Percentiles rank a stretch among this genome's conserved stretches.
Conservation (phyloP, 92 coral and sea anemone species). For the Actinernus sp. region DNA sequence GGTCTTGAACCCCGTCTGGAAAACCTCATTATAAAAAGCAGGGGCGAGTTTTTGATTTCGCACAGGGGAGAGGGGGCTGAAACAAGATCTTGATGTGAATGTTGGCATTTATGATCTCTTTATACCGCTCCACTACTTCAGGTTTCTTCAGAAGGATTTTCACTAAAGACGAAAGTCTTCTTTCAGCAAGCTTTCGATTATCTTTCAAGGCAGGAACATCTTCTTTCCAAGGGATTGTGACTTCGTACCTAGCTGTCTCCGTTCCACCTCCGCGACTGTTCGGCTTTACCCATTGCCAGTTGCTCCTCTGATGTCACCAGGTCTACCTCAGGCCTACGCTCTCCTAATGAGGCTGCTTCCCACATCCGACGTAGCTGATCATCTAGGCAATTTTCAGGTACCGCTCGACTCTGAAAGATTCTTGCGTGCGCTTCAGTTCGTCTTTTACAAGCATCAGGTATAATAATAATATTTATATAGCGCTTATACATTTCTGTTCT, state of each 20-base stretch:
- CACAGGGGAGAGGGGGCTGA: no score
- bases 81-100: no score
- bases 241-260: conserved; percentile 24
- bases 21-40: no score
- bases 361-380: conserved; percentile 40
- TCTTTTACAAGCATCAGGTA: conserved; percentile 4
- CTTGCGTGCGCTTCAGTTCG: conserved; percentile 10
- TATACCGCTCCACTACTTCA: conserved; percentile 24
- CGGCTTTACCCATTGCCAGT: conserved; percentile 19
- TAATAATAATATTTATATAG: no score
- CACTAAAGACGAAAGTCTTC: conserved; percentile 7
- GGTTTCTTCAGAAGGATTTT: conserved; percentile 11
- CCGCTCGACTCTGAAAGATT: conserved; percentile 6
- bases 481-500: no score
- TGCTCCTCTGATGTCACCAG: conserved; percentile 7
- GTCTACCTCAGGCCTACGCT: neutral
- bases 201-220: conserved; percentile 18
- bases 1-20: no score
- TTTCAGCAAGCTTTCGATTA: conserved; percentile 18
- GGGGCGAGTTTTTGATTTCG: no score
- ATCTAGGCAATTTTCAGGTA: conserved; percentile 12
- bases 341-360: conserved; percentile 30
- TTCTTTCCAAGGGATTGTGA: conserved; percentile 47
- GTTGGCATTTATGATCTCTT: conserved; percentile 20
- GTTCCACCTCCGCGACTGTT: conserved; percentile 5